A percentile compares a stretch with the other conserved stretches of the same genome.
phyloP scores from a whole-genome alignment of 2,888 invertebrate species.

The Steinernema carpocapsae region DNA sequence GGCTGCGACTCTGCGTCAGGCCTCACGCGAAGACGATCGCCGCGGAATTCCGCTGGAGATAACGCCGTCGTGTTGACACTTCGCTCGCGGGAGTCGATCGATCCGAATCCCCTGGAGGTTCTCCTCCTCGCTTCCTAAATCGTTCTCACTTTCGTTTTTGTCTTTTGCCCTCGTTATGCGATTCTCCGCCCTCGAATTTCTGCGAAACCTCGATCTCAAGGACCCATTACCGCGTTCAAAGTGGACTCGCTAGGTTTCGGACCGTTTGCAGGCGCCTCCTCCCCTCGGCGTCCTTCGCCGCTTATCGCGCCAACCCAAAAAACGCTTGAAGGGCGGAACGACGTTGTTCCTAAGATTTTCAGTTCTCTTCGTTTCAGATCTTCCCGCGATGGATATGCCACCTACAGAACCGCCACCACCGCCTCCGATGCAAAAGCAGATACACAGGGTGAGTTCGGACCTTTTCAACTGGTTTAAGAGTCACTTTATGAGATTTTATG shows the following conservation, averaged over 20 bases:
- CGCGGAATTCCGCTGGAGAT: background rate
- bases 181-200: background rate
- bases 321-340: background rate
- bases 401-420: conserved; percentile 25
- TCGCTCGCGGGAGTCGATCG: background rate
- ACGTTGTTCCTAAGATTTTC: background rate
- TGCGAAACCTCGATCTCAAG: conserved; percentile 6
- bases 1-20: background rate
- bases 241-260: conserved; percentile 5
- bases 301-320: background rate
- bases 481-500: too few species aligned
- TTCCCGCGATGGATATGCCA: conserved; percentile 20
- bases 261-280: background rate
- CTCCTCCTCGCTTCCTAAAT: background rate
- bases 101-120: background rate
- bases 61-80: background rate
- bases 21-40: too few species aligned
- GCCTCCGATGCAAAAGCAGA: background rate
- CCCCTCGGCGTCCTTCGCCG: background rate
- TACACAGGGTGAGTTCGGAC: too few species aligned
- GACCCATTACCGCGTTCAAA: background rate
- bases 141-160: background rate
- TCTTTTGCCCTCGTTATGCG: background rate
- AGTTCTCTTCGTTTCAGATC: conserved; percentile 19
- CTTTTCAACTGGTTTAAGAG: too few species aligned